phyloP scores from a whole-genome alignment of 2,888 invertebrate genomes.

The Portevinia maculata region DNA sequence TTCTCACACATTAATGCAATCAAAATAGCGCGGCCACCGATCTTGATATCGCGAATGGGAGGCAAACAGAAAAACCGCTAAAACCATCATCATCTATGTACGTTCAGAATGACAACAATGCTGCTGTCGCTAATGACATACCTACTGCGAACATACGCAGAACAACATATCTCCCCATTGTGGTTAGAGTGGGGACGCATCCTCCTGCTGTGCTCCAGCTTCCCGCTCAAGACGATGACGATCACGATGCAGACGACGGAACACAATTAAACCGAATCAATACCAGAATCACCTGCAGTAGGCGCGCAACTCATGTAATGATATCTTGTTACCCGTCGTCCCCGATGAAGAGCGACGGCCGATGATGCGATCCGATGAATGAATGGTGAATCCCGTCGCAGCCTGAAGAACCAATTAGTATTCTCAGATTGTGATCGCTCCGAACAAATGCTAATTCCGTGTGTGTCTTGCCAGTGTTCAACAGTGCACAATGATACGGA shows the following conservation, averaged over 20 bases:
- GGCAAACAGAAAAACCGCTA: conserved; percentile 1
- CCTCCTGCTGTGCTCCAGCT: conserved; percentile 19
- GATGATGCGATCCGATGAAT: conserved; percentile 70
- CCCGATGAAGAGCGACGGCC: conserved; percentile 32
- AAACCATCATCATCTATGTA: conserved; percentile 52
- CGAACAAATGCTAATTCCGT: conserved; percentile 81
- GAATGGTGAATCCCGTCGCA: conserved; percentile 65
- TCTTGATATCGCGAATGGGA: conserved; percentile 44
- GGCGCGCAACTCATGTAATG: conserved; percentile 72
- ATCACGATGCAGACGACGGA: conserved; percentile 13
- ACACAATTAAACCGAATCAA: conserved; percentile 73
- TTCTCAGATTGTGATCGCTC: conserved; percentile 82
- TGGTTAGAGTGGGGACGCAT: conserved; percentile 38
- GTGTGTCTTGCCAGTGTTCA: conserved; percentile 65
- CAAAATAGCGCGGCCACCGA: conserved; percentile 62
- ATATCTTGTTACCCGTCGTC: conserved; percentile 66
- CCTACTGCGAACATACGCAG: conserved; percentile 61
- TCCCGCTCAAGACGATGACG: conserved; percentile 8
- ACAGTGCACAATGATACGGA: conserved; percentile 67
- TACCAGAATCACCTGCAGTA: conserved; percentile 70
- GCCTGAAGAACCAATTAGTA: conserved; percentile 79
- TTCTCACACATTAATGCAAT: conserved; percentile 74
- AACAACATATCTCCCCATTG: conserved; percentile 60
- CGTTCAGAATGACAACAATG: conserved; percentile 74
- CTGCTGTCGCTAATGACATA: conserved; percentile 73